Evolutionary conservation across 1,140 invertebrate genomes (phyloP).

Genomic region (Drosophila eugracilis): DNA sequence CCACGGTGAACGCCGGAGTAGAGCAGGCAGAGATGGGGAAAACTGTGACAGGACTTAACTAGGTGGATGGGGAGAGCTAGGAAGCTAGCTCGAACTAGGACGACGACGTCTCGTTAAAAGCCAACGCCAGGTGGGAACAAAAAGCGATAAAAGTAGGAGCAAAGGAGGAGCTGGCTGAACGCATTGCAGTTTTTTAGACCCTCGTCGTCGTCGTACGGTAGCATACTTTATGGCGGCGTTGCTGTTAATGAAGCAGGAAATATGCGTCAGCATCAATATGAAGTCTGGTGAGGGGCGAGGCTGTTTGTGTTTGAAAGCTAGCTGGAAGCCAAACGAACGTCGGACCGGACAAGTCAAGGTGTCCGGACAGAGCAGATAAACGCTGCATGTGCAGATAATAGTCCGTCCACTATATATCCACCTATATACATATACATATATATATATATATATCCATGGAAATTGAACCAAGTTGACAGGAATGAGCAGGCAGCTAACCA

Average conservation of each 20-base stretch:
- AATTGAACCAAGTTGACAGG: conserved; percentile 38
- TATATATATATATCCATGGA: conserved; percentile 27
- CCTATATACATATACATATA: conserved; percentile 2
- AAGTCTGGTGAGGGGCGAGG: conserved; percentile 6
- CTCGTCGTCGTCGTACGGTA: conserved; percentile 43
- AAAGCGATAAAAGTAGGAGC: conserved; percentile 13
- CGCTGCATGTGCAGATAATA: conserved; percentile 35
- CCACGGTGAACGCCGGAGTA: conserved; percentile 2
- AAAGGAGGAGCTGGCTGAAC: conserved; percentile 29
- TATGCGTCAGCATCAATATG: conserved; percentile 78
- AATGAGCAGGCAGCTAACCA: neutral
- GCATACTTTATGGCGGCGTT: conserved; percentile 68
- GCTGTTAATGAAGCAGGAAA: conserved; percentile 78
- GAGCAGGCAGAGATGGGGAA: conserved; percentile 21
- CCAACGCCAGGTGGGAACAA: conserved; percentile 49
- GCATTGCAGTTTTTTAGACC: conserved; percentile 50
- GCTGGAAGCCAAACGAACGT: conserved; percentile 26
- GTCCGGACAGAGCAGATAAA: conserved; percentile 39
- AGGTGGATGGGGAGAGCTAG: neutral
- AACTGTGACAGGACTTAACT: conserved; percentile 47
- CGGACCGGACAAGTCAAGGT: conserved; percentile 52
- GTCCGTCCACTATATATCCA: conserved; percentile 5
- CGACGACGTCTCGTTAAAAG: conserved; percentile 68
- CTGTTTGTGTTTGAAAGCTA: conserved; percentile 32
- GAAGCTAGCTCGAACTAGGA: conserved; percentile 4